A percentile compares a stretch with the other conserved stretches of the same genome.
Evolutionary conservation across 2,888 invertebrate species (phyloP).

Genomic region (Lordiphosa andalusiaca): DNA sequence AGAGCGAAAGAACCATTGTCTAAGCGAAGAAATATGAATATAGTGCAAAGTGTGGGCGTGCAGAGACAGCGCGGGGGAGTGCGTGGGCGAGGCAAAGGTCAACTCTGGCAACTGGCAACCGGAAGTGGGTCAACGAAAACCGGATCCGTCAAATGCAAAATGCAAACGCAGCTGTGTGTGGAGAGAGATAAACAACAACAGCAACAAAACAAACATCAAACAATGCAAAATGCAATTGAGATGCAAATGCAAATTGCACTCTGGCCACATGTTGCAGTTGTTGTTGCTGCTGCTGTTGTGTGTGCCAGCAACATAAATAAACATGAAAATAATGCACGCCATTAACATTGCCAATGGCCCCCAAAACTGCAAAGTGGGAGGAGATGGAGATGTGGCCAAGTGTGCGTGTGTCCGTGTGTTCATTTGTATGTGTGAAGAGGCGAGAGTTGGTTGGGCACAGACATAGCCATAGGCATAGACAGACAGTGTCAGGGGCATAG

Average conservation of each 20-base stretch:
- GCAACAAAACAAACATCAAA: conserved; percentile 44
- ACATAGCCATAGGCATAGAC: too few species aligned
- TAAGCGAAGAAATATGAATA: conserved; percentile 56
- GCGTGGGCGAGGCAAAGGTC: conserved; percentile 66
- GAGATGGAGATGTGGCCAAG: too few species aligned
- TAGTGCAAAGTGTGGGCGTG: conserved; percentile 68
- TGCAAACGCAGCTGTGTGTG: conserved; percentile 67
- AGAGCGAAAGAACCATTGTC: conserved; percentile 25
- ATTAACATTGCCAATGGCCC: conserved; percentile 75
- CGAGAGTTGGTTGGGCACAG: too few species aligned
- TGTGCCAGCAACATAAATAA: conserved; percentile 70
- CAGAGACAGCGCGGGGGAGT: conserved; percentile 13
- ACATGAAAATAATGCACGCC: conserved; percentile 74
- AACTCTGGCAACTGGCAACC: conserved; percentile 60
- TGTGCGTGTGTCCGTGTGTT: not conserved
- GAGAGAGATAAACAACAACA: conserved; percentile 48
- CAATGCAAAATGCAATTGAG: conserved; percentile 73
- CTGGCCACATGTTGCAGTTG: conserved; percentile 58
- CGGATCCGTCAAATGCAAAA: conserved; percentile 64
- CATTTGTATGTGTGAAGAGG: conserved; percentile 3
- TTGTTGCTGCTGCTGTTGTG: conserved; percentile 14
- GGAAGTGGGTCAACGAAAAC: conserved; percentile 78
- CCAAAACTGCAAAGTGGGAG: conserved; percentile 46
- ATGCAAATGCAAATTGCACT: conserved; percentile 73
- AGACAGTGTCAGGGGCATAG: conserved; percentile 9